Conservation (phyloP, 2,113 vertebrate species). For the Pelmatolapia mariae region DNA sequence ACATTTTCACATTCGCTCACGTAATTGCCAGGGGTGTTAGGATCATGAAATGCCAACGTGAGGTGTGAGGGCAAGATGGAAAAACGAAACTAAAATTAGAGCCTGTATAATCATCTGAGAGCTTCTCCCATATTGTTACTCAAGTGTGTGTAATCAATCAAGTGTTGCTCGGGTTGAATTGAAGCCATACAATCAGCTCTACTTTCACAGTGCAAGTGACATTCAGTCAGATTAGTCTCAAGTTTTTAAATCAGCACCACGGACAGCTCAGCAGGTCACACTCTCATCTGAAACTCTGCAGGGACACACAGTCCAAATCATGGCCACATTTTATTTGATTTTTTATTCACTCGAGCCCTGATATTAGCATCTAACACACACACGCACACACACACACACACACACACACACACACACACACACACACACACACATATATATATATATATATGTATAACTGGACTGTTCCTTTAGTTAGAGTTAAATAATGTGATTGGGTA, state of each 20-base stretch:
- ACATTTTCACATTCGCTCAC: neutral
- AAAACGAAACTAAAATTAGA: neutral
- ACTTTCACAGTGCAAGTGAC: neutral
- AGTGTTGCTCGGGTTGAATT: neutral
- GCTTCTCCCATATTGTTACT: neutral
- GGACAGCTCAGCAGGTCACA: constrained; percentile 14
- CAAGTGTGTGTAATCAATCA: constrained; percentile 35
- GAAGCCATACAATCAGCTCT: neutral
- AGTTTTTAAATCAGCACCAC: constrained; percentile 46
- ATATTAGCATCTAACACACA: neutral
- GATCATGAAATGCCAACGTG: neutral
- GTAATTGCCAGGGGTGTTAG: constrained; percentile 8
- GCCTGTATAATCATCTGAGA: neutral
- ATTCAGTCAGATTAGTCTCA: neutral
- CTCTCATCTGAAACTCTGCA: neutral
- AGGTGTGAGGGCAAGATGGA: neutral
- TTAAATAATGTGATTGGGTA: neutral
- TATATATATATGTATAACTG: neutral
- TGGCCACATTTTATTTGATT: neutral
- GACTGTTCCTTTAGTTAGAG: neutral
- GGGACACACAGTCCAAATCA: neutral
- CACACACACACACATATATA: too few relatives aligned
- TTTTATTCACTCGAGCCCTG: neutral
- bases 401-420: too few relatives aligned
- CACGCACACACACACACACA: too few relatives aligned